Base-by-base conservation (phyloP, 37 sponge, comb jelly and placozoan genomes). In the Corticium candelabrum region DNA sequence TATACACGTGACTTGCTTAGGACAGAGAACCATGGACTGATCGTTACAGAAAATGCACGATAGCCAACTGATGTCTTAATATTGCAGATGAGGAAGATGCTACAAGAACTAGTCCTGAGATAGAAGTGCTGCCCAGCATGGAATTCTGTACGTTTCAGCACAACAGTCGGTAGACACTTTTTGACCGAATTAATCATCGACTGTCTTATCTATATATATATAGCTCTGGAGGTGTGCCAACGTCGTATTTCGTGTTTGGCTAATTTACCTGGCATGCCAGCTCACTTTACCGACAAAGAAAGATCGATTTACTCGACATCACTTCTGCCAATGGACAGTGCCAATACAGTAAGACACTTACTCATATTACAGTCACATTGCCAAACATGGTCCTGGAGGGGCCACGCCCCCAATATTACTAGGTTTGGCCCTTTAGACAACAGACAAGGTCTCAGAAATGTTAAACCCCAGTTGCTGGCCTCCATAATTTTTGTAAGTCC, bases 61-160 rank as follows among this genome's bases (percentile, higher is more conserved):
- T 21, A 41, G 2, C 41, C 77, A 76, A 1, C 2, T 37, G 41
- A 27, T 1, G 77, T 76, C n/a, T n/a, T n/a, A n/a, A n/a, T n/a
- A n/a, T n/a, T n/a, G n/a, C n/a, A n/a, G n/a, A n/a, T n/a, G n/a
- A n/a, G n/a, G n/a, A n/a, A n/a, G n/a, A n/a, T n/a, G n/a, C n/a
- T n/a, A n/a, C n/a, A n/a, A n/a, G n/a, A n/a, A n/a, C n/a, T n/a
- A n/a, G n/a, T n/a, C n/a, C n/a, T n/a, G 31, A 41, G n/a, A 33
- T 91, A 33, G 92, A 91, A 68, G 67, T 88, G 0, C 73, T 91
- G 0, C 89, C 92, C 2, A 88, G 92, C 69, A 40, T 77, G 68
- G 92, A 91, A 32, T 91, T 88, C 50, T 56, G 92, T 91, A 74
- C 7, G 73, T 35, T 30, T 21, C 56, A 5, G 11, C 56, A 43